Percentiles rank a stretch among this genome's conserved stretches.
These are phyloP conservation scores for Drosophila putrida DNA, from an alignment of 2,888 invertebrate species.

Conservation along the genomic window DNA sequence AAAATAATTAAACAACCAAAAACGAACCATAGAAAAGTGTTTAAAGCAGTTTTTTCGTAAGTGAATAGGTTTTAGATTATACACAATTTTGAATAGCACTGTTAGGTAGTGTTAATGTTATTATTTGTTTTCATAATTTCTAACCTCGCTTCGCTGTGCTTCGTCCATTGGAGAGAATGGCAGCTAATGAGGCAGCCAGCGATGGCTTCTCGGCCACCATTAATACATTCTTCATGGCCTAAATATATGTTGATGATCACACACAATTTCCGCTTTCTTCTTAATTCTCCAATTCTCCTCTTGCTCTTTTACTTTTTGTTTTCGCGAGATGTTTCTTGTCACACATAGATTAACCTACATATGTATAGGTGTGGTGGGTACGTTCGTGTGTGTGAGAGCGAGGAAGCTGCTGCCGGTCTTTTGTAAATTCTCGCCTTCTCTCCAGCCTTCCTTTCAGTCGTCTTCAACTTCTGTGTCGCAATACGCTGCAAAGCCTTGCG, in stretches of 20 bases:
- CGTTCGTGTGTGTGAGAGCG: conserved; percentile 7
- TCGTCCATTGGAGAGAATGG: conserved; percentile 95
- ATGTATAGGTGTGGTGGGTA: conserved; percentile 13
- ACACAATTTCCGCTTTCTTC: conserved; percentile 29
- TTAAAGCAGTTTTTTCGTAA: too few species aligned
- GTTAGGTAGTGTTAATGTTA: not conserved
- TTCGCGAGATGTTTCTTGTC: conserved; percentile 26
- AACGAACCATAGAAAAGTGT: too few species aligned
- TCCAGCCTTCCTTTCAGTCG: not conserved
- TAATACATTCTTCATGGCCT: conserved; percentile 91
- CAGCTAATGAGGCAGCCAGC: conserved; percentile 96
- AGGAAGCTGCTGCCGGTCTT: conserved; percentile 53
- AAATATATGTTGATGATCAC: conserved; percentile 51
- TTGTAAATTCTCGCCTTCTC: conserved; percentile 11
- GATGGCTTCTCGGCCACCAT: conserved; percentile 99
- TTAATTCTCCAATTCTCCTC: not conserved
- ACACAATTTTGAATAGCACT: too few species aligned
- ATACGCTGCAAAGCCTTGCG: conserved; percentile 7
- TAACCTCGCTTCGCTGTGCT: conserved; percentile 78
- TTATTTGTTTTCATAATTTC: conserved; percentile 5
- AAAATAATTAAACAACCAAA: too few species aligned
- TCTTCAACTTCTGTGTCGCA: conserved; percentile 19
- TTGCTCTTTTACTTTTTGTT: conserved; percentile 7
- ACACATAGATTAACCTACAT: conserved; percentile 34
- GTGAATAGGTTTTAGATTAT: too few species aligned